phyloP scores from a whole-genome alignment of 92 coral and sea anemone species.

The Meandrina meandrites region DNA sequence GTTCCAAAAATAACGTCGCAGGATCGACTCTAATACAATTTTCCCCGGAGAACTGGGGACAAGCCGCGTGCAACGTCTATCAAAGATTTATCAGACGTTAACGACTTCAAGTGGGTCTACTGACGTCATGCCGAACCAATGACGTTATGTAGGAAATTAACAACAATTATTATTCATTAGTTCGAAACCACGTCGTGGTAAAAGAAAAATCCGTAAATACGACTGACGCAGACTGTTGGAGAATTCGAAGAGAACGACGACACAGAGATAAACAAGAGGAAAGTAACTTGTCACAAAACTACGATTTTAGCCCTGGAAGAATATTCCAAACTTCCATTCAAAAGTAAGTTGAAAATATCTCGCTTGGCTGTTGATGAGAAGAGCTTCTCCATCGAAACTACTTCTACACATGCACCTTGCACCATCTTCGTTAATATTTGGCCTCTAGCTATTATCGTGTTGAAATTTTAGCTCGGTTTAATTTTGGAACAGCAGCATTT shows the following conservation, averaged over 20 bases:
- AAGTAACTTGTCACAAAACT: not conserved
- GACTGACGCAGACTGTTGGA: not conserved
- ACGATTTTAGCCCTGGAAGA: not conserved
- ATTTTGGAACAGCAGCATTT: not conserved
- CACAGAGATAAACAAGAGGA: not conserved
- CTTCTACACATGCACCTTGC: not conserved
- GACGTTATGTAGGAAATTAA: not conserved
- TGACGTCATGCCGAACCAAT: constrained; percentile 18
- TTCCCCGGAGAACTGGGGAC: not conserved
- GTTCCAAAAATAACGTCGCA: no score
- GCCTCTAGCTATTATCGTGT: not conserved
- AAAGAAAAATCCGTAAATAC: not conserved
- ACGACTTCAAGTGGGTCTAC: not conserved
- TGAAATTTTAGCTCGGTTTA: not conserved
- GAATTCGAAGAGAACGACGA: not conserved
- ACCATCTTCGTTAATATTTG: not conserved
- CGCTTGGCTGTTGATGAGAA: not conserved
- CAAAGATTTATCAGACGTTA: not conserved
- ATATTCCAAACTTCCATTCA: not conserved
- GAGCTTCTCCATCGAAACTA: not conserved
- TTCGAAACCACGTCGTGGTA: constrained; percentile 2
- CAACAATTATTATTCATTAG: constrained; percentile 8
- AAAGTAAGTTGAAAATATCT: not conserved
- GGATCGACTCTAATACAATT: no score
- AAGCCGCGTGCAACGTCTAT: not conserved